Evolutionary conservation across 2,113 vertebrate species (phyloP), one percentile per base, ranked within the genome.

Genomic region (Neofelis nebulosa): DNA sequence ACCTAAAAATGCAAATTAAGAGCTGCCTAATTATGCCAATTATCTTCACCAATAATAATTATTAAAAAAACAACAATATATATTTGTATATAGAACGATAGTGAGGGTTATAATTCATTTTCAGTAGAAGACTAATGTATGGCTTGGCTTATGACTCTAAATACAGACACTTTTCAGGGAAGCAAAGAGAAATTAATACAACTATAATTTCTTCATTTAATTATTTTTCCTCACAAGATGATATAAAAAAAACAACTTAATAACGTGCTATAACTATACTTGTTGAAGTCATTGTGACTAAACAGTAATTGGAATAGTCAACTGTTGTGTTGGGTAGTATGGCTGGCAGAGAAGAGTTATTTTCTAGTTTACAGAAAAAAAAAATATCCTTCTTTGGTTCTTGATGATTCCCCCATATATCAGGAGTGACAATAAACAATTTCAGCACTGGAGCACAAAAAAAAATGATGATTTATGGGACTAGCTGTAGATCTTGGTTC

Each of bases 381-480:
- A 81, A n/a, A n/a, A n/a, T n/a, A 48, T 36, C 25, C 36, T 50
- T 68, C 16, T 31, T 52, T 29, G 1, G 7, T 87, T 90, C 69
- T 73, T 91, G 57, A 91, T 79, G 48, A 91, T 29, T 91, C n/a
- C 78, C 11, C 12, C 38, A 93, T 97, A 81, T 87, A 96, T 91
- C 84, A 79, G n/a, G 79, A 3, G 27, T 96, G 61, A 41, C 76
- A 91, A 79, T 93, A 94, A 96, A 95, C 50, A 95, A 94, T 96
- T 96, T 86, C 78, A 95, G 88, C 41, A n/a, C 33, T 90, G 63
- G 71, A 97, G 38, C 11, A 97, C 68, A 85, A 74, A 73, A 88
- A 73, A 88, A 95, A 41, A 65, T 68, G 23, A 55, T 94, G 41
- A 96, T 96, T 97, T 96, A 95, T 97, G 85, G 63, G 52, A 85